Percentiles rank a stretch among this genome's conserved stretches.
Evolutionary conservation across 2,888 invertebrate genomes (phyloP).

Genomic region (Molanna angustata): DNA sequence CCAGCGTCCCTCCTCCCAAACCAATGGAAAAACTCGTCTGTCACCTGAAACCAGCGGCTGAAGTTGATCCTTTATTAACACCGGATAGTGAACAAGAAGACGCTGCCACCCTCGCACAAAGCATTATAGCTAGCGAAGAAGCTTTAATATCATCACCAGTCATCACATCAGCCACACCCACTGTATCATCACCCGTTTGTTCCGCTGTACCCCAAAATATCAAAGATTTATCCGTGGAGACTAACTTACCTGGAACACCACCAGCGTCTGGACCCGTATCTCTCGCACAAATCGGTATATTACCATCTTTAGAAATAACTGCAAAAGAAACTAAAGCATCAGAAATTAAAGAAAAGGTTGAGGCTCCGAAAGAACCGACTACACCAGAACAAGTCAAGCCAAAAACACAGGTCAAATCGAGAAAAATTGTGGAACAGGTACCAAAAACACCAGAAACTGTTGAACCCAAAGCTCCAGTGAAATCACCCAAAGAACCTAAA

Average conservation of each 20-base stretch:
- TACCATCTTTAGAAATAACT: slow-evolving; percentile 29
- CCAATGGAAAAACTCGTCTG: slow-evolving; percentile 30
- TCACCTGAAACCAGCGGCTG: slow-evolving; percentile 44
- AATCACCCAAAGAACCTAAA: slow-evolving; percentile 7
- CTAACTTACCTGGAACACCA: slow-evolving; percentile 50
- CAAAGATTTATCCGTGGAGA: slow-evolving; percentile 43
- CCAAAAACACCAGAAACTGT: slow-evolving; percentile 10
- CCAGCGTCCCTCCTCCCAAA: slow-evolving; percentile 6
- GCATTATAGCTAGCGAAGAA: slow-evolving; percentile 50
- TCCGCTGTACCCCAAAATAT: slow-evolving; percentile 35
- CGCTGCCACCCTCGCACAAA: slow-evolving; percentile 49
- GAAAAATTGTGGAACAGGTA: background rate
- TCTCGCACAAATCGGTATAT: slow-evolving; percentile 51
- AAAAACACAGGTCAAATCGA: background rate
- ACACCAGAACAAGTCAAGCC: background rate
- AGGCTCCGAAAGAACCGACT: slow-evolving; percentile 2
- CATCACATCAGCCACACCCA: slow-evolving; percentile 41
- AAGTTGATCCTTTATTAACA: slow-evolving; percentile 47
- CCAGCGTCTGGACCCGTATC: slow-evolving; percentile 52
- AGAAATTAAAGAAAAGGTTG: background rate
- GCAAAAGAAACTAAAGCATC: background rate
- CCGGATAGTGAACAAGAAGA: slow-evolving; percentile 55
- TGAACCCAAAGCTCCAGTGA: slow-evolving; percentile 29
- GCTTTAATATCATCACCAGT: slow-evolving; percentile 43
- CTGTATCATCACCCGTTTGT: slow-evolving; percentile 37